A percentile compares a stretch with the other conserved stretches of the same genome.
These are phyloP conservation scores for Tetramorium bicarinatum DNA, from an alignment of 2,888 invertebrate species.

Conservation along the genomic window DNA sequence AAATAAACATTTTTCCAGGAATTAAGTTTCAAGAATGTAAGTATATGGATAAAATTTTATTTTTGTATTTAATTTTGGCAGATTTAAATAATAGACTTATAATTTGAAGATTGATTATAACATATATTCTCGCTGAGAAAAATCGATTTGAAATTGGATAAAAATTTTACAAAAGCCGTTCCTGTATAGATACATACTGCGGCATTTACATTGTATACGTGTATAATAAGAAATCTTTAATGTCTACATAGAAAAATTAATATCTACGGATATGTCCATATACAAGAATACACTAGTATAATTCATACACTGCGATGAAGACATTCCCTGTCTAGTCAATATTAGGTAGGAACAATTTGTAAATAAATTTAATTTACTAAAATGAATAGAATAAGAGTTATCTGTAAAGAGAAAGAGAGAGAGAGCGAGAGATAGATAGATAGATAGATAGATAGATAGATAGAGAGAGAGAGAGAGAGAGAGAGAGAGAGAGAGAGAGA, in stretches of 20 bases:
- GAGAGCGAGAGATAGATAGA: background rate
- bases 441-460: background rate
- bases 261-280: constrained; percentile 44
- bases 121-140: background rate
- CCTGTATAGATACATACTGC: constrained; percentile 27
- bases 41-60: background rate
- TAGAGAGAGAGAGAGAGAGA: background rate
- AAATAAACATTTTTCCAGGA: background rate
- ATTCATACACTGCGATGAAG: constrained; percentile 62
- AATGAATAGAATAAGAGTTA: constrained; percentile 21
- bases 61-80: background rate
- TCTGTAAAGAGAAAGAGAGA: background rate
- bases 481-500: background rate
- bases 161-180: background rate
- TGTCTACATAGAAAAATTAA: constrained; percentile 54
- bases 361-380: constrained; percentile 68
- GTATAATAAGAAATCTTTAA: constrained; percentile 63
- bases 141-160: background rate
- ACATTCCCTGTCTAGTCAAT: constrained; percentile 86
- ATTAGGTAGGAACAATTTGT: constrained; percentile 83
- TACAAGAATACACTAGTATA: constrained; percentile 44
- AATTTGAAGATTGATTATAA: constrained; percentile 5
- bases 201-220: constrained; percentile 68
- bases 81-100: background rate
- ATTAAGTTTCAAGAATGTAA: background rate